A percentile compares a stretch with the other conserved stretches of the same genome.
These are phyloP conservation scores for Miniopterus natalensis DNA, from an alignment of 2,113 vertebrate species.

Conservation along the genomic window DNA sequence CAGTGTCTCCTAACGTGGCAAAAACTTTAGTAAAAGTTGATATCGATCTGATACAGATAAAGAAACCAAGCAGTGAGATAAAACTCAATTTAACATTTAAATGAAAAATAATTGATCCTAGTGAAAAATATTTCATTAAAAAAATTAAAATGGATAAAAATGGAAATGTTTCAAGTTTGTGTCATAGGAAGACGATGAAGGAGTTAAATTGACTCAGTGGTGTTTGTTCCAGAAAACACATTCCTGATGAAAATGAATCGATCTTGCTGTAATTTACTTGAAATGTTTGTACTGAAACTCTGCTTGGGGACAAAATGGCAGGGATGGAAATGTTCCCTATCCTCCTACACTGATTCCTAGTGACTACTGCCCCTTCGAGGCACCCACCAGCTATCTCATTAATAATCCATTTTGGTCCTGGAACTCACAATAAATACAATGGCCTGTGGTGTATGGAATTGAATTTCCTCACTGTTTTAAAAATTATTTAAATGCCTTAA, in stretches of 20 bases:
- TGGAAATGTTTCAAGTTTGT: background rate
- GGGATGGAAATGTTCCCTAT: background rate
- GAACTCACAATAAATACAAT: background rate
- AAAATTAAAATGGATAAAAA: conserved; percentile 13
- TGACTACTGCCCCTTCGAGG: background rate
- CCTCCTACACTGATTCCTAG: too few species aligned
- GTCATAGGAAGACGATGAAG: conserved; percentile 11
- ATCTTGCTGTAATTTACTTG: background rate
- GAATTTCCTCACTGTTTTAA: conserved; percentile 46
- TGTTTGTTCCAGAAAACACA: conserved; percentile 36
- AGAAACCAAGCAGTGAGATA: background rate
- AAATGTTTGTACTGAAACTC: background rate
- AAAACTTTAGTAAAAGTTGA: conserved; percentile 12
- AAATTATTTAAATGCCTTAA: background rate
- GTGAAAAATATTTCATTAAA: conserved; percentile 23
- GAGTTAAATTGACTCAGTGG: background rate
- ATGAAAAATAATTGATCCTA: background rate
- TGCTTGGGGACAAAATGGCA: background rate
- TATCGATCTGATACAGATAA: background rate
- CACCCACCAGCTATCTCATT: background rate
- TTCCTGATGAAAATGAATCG: conserved; percentile 41
- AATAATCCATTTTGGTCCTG: background rate
- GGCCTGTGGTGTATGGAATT: background rate
- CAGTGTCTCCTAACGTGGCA: background rate
- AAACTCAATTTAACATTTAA: conserved; percentile 9